phyloP scores from a whole-genome alignment of 1,140 invertebrate species.

The Temnothorax nylanderi region DNA sequence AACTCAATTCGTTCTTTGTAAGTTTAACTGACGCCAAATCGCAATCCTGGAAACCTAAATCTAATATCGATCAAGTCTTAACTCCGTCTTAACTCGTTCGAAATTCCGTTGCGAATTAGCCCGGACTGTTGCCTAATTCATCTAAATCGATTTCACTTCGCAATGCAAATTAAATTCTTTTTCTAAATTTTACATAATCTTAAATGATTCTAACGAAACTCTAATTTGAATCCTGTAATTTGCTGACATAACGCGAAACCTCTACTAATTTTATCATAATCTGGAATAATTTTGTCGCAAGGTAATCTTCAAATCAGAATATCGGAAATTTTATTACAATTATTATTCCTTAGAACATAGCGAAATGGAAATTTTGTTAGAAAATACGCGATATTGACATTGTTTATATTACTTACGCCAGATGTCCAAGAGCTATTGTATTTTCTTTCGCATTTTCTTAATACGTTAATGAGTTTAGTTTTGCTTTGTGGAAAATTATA shows the following conservation, averaged over 20 bases:
- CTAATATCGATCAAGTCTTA: constrained; percentile 52
- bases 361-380: not conserved
- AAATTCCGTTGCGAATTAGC: constrained; percentile 36
- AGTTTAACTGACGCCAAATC: constrained; percentile 45
- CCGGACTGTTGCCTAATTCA: not conserved
- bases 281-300: not conserved
- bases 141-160: constrained; percentile 8
- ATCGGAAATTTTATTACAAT: not conserved
- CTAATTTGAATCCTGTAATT: constrained; percentile 14
- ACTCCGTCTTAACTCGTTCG: constrained; percentile 30
- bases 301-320: not conserved
- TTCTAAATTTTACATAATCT: constrained; percentile 10
- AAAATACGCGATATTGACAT: not conserved
- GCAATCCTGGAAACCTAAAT: constrained; percentile 24
- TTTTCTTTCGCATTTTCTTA: not conserved
- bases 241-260: constrained; percentile 8
- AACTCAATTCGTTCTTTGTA: constrained; percentile 38
- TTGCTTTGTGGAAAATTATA: not conserved
- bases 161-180: constrained; percentile 34
- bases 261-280: constrained; percentile 8
- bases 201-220: constrained; percentile 22
- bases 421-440: not conserved
- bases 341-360: not conserved
- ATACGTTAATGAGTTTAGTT: not conserved
- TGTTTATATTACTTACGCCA: not conserved